phyloP scores from a whole-genome alignment of 2,888 invertebrate species.

The Cristatella mucedo region DNA sequence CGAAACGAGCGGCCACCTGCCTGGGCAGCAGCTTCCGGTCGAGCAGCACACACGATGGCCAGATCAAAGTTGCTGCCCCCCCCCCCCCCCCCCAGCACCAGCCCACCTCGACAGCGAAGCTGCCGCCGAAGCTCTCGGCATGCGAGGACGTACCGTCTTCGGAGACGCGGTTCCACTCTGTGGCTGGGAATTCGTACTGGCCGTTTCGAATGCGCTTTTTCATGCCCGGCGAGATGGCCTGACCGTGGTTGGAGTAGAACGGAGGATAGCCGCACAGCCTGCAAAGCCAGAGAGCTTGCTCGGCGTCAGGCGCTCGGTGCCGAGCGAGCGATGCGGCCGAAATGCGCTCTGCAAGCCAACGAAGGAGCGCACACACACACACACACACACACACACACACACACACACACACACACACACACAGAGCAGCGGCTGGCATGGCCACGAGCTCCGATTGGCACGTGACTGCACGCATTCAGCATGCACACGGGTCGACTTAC shows the following conservation, averaged over 20 bases:
- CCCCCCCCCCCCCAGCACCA: slow-evolving; percentile 1
- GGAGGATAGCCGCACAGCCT: slow-evolving; percentile 91
- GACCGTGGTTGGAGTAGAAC: slow-evolving; percentile 91
- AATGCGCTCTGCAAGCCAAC: no score
- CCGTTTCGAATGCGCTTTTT: slow-evolving; percentile 86
- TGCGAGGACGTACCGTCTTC: slow-evolving; percentile 49
- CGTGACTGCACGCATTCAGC: background rate
- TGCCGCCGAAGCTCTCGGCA: no score
- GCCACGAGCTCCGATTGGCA: no score
- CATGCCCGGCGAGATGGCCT: slow-evolving; percentile 98
- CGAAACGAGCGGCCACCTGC: no score
- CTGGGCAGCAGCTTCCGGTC: slow-evolving; percentile 7
- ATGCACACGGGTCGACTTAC: slow-evolving; percentile 42
- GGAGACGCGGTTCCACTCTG: slow-evolving; percentile 60
- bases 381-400: no score
- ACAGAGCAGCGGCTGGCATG: no score
- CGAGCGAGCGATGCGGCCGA: no score
- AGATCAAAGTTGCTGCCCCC: slow-evolving; percentile 4
- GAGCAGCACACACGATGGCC: slow-evolving; percentile 6
- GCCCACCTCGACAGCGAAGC: background rate
- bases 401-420: no score
- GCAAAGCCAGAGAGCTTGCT: no score
- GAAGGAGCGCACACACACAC: no score
- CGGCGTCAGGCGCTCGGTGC: no score
- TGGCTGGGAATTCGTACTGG: slow-evolving; percentile 84